A percentile compares a stretch with the other conserved stretches of the same genome.
Conservation (phyloP, 1,140 invertebrate genomes). For the Monochamus saltuarius region DNA sequence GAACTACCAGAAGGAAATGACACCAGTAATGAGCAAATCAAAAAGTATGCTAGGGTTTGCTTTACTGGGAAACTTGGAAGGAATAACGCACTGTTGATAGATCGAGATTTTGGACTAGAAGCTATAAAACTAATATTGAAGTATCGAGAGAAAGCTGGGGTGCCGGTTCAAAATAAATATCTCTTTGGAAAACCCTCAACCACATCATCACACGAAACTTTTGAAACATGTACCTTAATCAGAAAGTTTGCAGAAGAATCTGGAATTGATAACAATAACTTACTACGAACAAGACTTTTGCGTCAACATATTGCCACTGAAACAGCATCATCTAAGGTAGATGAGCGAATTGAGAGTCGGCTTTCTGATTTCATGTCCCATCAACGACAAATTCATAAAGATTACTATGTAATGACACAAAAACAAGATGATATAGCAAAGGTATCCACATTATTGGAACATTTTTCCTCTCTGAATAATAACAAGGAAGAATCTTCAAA, state of each 20-base stretch:
- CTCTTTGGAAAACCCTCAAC: conserved; percentile 4
- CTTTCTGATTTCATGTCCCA: conserved; percentile 10
- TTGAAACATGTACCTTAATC: conserved; percentile 4
- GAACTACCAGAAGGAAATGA: background rate
- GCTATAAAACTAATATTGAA: background rate
- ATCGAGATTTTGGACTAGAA: conserved; percentile 2
- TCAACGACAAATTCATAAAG: background rate
- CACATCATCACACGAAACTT: background rate
- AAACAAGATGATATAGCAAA: conserved; percentile 1
- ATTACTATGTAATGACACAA: conserved; percentile 2
- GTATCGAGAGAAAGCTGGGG: background rate
- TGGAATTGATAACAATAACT: background rate
- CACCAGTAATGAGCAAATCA: background rate
- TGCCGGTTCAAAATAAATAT: background rate
- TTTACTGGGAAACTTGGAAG: background rate
- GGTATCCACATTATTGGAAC: background rate
- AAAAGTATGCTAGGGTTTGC: conserved; percentile 5
- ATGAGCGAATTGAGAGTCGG: background rate
- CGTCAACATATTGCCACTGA: conserved; percentile 1
- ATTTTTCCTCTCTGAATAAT: no score
- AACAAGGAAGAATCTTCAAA: no score
- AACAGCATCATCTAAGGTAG: conserved; percentile 1
- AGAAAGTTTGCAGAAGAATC: conserved; percentile 1
- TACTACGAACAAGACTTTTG: conserved; percentile 6
- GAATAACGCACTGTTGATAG: conserved; percentile 1